A percentile compares a stretch with the other conserved stretches of the same genome.
These are phyloP conservation scores for Ischnura elegans DNA, from an alignment of 2,888 invertebrate species.

Conservation along the genomic window DNA sequence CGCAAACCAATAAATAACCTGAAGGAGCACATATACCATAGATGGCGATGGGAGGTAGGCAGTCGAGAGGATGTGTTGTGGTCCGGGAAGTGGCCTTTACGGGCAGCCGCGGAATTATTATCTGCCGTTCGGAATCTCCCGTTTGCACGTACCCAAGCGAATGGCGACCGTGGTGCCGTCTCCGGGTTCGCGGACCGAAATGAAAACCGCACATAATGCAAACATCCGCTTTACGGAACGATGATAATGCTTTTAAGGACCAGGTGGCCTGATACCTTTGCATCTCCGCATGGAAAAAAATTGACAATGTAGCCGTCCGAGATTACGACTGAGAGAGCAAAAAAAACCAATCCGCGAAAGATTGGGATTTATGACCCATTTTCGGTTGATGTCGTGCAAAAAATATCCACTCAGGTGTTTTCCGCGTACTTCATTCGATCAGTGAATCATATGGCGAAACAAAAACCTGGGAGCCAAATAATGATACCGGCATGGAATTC, in stretches of 20 bases:
- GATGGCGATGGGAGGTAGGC: neutral
- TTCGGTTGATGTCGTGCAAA: too few relatives aligned
- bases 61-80: neutral
- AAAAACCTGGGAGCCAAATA: too few relatives aligned
- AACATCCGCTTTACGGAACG: constrained; percentile 2
- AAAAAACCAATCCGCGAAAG: neutral
- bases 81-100: constrained; percentile 20
- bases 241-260: neutral
- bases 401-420: too few relatives aligned
- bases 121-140: constrained; percentile 24
- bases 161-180: neutral
- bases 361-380: neutral
- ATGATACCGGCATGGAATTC: too few relatives aligned
- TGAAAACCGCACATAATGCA: constrained; percentile 31
- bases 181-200: constrained; percentile 31
- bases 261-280: neutral
- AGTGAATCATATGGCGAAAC: too few relatives aligned
- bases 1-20: neutral
- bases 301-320: neutral
- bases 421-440: too few relatives aligned
- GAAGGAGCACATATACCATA: neutral
- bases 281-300: neutral
- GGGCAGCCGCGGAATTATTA: neutral
- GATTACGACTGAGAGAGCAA: neutral
- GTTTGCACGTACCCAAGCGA: constrained; percentile 18